Evolutionary conservation across 2,113 vertebrate species (phyloP).

Genomic region (Mustela nigripes): DNA sequence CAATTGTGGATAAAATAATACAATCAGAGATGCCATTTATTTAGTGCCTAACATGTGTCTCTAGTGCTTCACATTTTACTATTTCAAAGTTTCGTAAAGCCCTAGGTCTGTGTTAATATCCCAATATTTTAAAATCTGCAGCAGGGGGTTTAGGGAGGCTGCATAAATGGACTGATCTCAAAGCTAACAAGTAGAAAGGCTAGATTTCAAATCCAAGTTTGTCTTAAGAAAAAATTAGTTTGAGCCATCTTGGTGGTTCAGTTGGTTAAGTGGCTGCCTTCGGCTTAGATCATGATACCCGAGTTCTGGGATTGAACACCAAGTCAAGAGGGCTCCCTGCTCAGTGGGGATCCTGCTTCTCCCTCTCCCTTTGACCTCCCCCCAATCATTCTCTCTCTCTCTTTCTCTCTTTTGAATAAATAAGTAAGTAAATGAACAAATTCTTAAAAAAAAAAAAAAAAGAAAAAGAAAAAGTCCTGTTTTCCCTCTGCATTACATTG

Average conservation of each 20-base stretch:
- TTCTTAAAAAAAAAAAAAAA: too few relatives aligned
- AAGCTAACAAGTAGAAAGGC: background rate
- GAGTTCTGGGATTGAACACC: too few relatives aligned
- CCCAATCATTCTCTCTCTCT: too few relatives aligned
- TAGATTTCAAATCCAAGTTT: background rate
- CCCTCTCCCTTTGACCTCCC: too few relatives aligned
- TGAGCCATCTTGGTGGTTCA: too few relatives aligned
- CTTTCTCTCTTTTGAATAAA: too few relatives aligned
- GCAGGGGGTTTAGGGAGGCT: background rate
- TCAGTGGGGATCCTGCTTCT: too few relatives aligned
- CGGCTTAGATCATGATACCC: too few relatives aligned
- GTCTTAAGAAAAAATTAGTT: background rate
- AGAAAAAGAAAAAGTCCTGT: background rate
- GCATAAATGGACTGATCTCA: background rate
- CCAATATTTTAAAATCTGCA: background rate
- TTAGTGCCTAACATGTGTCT: background rate
- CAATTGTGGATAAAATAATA: background rate
- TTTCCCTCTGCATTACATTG: background rate
- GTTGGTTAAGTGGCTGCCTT: too few relatives aligned
- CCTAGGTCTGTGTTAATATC: background rate
- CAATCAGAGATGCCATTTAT: background rate
- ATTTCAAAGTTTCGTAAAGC: background rate
- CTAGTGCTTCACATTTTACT: background rate
- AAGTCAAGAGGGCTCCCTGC: too few relatives aligned
- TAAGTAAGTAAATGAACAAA: too few relatives aligned